Conservation (phyloP, 2,113 vertebrate species). For the Calonectris borealis region DNA sequence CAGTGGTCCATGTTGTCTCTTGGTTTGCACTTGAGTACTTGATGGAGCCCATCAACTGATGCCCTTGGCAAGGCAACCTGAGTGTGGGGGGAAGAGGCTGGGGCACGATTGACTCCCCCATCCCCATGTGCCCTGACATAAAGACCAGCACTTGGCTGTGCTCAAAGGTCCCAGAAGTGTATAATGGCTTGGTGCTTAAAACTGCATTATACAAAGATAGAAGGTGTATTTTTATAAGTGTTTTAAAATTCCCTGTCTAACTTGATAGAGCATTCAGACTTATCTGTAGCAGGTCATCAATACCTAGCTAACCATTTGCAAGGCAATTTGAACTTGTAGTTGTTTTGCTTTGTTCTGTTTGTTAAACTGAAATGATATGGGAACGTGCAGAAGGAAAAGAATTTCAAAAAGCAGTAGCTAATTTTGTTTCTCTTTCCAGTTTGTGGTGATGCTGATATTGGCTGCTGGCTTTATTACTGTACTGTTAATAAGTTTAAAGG, state of each 20-base stretch:
- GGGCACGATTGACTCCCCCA: accelerated
- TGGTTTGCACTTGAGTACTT: neutral
- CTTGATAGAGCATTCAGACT: neutral
- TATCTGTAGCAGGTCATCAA: neutral
- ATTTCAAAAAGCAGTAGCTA: neutral
- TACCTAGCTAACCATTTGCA: neutral
- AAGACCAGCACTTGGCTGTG: neutral
- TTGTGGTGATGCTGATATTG: neutral
- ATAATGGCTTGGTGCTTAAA: neutral
- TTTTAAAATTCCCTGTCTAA: neutral
- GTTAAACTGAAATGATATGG: neutral
- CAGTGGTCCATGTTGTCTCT: neutral
- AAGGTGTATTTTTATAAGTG: neutral
- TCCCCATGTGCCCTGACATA: neutral
- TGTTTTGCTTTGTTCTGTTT: neutral
- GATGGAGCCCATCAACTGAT: neutral
- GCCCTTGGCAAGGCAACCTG: neutral
- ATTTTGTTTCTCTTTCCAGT: neutral
- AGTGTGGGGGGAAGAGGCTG: neutral
- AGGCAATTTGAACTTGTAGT: neutral
- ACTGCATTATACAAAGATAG: neutral
- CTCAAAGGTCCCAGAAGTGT: neutral
- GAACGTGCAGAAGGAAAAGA: neutral
- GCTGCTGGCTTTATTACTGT: neutral
- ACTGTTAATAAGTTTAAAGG: neutral